Evolutionary conservation across 2,113 vertebrate genomes (phyloP).

Genomic region (Paraplagusia blochii): DNA sequence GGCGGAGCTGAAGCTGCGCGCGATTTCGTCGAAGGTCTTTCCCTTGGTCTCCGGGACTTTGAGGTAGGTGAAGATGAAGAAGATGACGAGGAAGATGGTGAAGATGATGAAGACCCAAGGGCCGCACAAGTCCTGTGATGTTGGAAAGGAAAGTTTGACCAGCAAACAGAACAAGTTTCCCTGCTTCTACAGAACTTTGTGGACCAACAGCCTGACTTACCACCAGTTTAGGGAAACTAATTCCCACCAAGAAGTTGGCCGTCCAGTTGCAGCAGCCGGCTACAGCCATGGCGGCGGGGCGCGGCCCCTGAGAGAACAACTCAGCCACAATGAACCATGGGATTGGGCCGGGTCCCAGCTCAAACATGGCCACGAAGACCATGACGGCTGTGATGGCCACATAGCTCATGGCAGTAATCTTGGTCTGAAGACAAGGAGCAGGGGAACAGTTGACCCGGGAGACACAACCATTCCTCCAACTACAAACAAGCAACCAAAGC

Average conservation of each 20-base stretch:
- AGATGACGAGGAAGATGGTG: constrained; percentile 80
- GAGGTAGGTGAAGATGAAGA: constrained; percentile 91
- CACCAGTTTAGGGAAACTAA: constrained; percentile 88
- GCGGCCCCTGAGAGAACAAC: constrained; percentile 93
- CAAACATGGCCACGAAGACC: constrained; percentile 92
- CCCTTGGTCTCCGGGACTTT: constrained; percentile 94
- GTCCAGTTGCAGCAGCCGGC: constrained; percentile 96
- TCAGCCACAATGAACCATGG: constrained; percentile 98
- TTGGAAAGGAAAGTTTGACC: too few relatives aligned
- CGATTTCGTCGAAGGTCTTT: constrained; percentile 93
- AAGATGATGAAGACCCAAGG: constrained; percentile 94
- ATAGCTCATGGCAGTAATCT: constrained; percentile 73
- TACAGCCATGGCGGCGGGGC: constrained; percentile 91
- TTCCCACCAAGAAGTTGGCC: constrained; percentile 91
- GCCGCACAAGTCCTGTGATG: constrained; percentile 72
- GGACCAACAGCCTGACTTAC: constrained; percentile 52
- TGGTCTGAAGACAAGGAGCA: constrained; percentile 52
- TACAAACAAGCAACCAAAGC: neutral
- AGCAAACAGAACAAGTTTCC: too few relatives aligned
- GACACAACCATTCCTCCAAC: too few relatives aligned
- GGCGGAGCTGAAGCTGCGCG: constrained; percentile 71
- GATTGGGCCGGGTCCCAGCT: constrained; percentile 94
- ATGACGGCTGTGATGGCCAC: constrained; percentile 85
- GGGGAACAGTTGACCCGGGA: too few relatives aligned
- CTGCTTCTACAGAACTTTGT: neutral